Evolutionary conservation across 2,797 vertebrate genomes (phyloP), one percentile per base, ranked within the genome.

Genomic region (Crypturellus tataupa): DNA sequence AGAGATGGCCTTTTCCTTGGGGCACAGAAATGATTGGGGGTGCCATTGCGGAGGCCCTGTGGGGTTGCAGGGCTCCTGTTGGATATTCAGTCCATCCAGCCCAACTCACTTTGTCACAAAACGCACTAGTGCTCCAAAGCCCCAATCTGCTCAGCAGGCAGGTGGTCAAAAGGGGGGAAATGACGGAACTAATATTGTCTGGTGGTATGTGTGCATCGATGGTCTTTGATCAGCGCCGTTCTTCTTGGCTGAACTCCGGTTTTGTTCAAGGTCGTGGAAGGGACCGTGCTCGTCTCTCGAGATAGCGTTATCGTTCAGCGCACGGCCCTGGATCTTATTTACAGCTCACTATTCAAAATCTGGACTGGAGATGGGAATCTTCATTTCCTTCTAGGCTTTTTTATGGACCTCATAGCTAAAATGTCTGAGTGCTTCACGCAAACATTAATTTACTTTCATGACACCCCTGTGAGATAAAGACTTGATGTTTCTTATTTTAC

Each of bases 331-430:
- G 37, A 31, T 64, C 65, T 89, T 87, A 80, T 91, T 93, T 78
- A 75, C 85, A 89, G 64, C 47, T 85, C 37, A 2, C 31, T 55
- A 29, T 75, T 75, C 76, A 49, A 71, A 35, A 53, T 0, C 0
- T 56, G 49, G 81, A 47, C 71, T 92, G 91, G 62, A 12, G 49
- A 62, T 23, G 65, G 72, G 89, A 59, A 69, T 79, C 49, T 64
- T 75, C 65, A 53, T 78, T 89, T 89, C 80, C 80, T 93, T 69
- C 89, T 75, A 82, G 72, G 40, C 23, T 89, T 90, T 80, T 59
- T 95, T 68, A 85, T 83, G 76, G 82, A 80, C 47, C 33, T 68
- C 62, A 14, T 35, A 37, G 33, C 76, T 49, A 9, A n/a, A 53
- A 47, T 4, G 51, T 7, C 53, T 56, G 79, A 53, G 64, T 39